phyloP scores from a whole-genome alignment of 2,113 vertebrate genomes.

The zebrafish (Danio rerio) region DNA sequence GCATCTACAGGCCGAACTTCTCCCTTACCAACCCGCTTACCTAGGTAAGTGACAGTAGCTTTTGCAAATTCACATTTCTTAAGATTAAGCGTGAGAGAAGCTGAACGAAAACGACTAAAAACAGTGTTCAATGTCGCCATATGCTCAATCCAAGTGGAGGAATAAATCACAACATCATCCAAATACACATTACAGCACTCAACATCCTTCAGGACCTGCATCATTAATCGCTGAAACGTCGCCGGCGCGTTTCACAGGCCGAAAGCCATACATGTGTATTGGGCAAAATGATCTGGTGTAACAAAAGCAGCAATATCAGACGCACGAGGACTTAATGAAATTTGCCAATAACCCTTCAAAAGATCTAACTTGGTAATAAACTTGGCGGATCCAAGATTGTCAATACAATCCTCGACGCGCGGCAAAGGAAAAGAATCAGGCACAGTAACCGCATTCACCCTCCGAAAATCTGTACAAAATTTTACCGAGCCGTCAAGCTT shows the following conservation, averaged over 20 bases:
- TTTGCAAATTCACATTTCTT: not conserved
- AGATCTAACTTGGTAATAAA: not conserved
- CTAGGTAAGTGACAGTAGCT: too few relatives aligned
- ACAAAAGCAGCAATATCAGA: not conserved
- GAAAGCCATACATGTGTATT: not conserved
- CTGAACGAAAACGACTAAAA: not conserved
- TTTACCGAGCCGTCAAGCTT: too few relatives aligned
- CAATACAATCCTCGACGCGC: not conserved
- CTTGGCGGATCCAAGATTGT: not conserved
- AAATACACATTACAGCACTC: not conserved
- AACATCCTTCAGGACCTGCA: not conserved
- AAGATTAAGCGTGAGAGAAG: not conserved
- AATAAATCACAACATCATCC: slow-evolving; percentile 9
- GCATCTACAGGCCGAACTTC: too few relatives aligned
- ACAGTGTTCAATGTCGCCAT: not conserved
- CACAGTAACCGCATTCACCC: too few relatives aligned
- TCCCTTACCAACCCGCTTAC: not conserved
- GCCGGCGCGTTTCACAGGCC: not conserved
- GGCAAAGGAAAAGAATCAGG: too few relatives aligned
- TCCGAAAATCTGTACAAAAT: too few relatives aligned
- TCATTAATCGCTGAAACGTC: not conserved
- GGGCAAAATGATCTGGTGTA: not conserved
- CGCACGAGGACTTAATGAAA: not conserved
- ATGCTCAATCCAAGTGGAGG: not conserved
- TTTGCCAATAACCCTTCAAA: not conserved